These are phyloP conservation scores for Acleris cristana DNA, from an alignment of 2,888 invertebrate genomes.

Conservation along the genomic window DNA sequence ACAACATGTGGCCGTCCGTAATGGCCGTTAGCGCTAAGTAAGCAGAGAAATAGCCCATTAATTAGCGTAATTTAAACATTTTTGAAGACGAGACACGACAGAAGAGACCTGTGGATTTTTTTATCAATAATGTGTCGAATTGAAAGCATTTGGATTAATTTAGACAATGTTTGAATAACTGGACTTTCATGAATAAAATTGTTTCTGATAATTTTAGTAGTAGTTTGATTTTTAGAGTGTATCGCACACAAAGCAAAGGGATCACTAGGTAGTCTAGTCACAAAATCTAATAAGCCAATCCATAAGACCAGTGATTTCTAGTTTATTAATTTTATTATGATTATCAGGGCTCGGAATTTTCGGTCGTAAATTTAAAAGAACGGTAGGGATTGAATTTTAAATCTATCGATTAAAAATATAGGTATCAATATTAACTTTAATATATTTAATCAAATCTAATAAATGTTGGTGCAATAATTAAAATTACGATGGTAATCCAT, in stretches of 20 bases:
- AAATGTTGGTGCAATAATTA: too few species aligned
- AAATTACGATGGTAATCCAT: too few species aligned
- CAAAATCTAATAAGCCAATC: slow-evolving; percentile 32
- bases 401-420: too few species aligned
- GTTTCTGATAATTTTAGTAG: slow-evolving; percentile 11
- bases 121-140: slow-evolving; percentile 8
- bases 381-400: too few species aligned
- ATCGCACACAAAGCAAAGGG: slow-evolving; percentile 40
- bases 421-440: too few species aligned
- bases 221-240: slow-evolving; percentile 29
- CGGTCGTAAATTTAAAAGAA: too few species aligned
- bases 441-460: too few species aligned
- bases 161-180: slow-evolving; percentile 5
- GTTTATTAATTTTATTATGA: slow-evolving; percentile 9
- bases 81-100: slow-evolving; percentile 39
- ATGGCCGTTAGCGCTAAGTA: slow-evolving; percentile 82
- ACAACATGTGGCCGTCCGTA: slow-evolving; percentile 82
- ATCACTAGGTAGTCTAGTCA: slow-evolving; percentile 35
- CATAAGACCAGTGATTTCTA: slow-evolving; percentile 32
- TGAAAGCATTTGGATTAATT: slow-evolving; percentile 19
- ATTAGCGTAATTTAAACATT: slow-evolving; percentile 47
- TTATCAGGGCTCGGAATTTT: too few species aligned
- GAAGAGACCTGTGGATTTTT: slow-evolving; percentile 29
- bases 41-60: slow-evolving; percentile 74
- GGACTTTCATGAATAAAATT: slow-evolving; percentile 3